phyloP scores from a whole-genome alignment of 2,113 vertebrate species.

The Tragelaphus strepsiceros region DNA sequence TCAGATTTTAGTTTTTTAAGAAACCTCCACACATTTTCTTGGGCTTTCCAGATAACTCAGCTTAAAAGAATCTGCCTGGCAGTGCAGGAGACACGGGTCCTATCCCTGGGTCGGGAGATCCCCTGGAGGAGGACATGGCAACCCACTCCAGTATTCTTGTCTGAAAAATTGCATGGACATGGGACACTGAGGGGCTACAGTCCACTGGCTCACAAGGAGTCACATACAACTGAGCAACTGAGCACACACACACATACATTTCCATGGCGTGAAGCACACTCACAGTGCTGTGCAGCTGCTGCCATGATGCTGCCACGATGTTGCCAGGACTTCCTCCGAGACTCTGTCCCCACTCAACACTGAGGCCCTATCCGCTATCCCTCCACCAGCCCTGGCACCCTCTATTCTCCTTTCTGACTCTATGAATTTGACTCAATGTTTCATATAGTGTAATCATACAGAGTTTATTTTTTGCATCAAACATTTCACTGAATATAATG shows the following conservation, averaged over 20 bases:
- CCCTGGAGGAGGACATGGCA: background rate
- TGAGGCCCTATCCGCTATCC: fast-evolving
- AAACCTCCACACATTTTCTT: background rate
- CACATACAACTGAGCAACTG: background rate
- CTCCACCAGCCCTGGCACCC: fast-evolving
- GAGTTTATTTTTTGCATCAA: background rate
- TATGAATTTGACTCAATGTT: background rate
- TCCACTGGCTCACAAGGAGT: background rate
- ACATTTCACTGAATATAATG: background rate
- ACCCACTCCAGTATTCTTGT: background rate
- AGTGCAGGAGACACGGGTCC: background rate
- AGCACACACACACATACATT: background rate
- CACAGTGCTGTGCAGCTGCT: fast-evolving
- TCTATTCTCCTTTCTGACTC: background rate
- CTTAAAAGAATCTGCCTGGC: background rate
- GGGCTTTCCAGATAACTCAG: background rate
- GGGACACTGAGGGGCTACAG: background rate
- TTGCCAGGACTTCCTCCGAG: background rate
- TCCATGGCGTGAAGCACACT: fast-evolving
- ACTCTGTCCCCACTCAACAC: background rate
- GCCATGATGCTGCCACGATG: fast-evolving
- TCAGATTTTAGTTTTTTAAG: background rate
- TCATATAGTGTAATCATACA: fast-evolving
- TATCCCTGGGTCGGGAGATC: fast-evolving
- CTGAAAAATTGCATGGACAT: background rate